A percentile compares a stretch with the other conserved stretches of the same genome.
phyloP scores from a whole-genome alignment of 2,888 invertebrate species.

The Athrips mouffetella region DNA sequence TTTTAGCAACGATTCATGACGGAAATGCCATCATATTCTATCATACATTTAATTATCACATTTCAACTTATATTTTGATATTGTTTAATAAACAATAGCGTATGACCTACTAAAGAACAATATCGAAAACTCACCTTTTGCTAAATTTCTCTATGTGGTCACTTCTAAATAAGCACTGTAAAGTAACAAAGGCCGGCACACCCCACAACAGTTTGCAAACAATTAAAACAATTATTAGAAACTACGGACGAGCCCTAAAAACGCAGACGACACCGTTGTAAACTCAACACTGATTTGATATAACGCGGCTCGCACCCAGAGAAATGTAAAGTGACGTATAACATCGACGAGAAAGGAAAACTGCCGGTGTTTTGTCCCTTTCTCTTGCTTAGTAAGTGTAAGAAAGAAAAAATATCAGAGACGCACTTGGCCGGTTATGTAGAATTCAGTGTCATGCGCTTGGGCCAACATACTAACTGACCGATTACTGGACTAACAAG shows the following conservation, averaged over 20 bases:
- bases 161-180: constrained; percentile 5
- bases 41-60: too few relatives aligned
- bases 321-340: constrained; percentile 70
- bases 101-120: constrained; percentile 4
- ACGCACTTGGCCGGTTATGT: constrained; percentile 66
- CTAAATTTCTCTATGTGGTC: constrained; percentile 34
- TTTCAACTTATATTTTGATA: too few relatives aligned
- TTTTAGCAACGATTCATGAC: too few relatives aligned
- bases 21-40: too few relatives aligned
- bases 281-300: constrained; percentile 64
- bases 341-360: constrained; percentile 67
- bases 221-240: constrained; percentile 54
- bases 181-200: constrained; percentile 32
- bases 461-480: constrained; percentile 29
- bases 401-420: constrained; percentile 53
- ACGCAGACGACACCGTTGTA: constrained; percentile 60
- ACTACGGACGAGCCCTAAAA: constrained; percentile 51
- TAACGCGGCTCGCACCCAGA: constrained; percentile 51
- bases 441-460: constrained; percentile 68
- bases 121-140: constrained; percentile 35
- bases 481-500: constrained; percentile 26
- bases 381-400: constrained; percentile 41
- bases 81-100: too few relatives aligned
- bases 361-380: constrained; percentile 48
- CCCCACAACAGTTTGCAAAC: constrained; percentile 43